These are phyloP conservation scores for Allolobophora icterica DNA, from an alignment of 2,888 invertebrate genomes.

Conservation along the genomic window DNA sequence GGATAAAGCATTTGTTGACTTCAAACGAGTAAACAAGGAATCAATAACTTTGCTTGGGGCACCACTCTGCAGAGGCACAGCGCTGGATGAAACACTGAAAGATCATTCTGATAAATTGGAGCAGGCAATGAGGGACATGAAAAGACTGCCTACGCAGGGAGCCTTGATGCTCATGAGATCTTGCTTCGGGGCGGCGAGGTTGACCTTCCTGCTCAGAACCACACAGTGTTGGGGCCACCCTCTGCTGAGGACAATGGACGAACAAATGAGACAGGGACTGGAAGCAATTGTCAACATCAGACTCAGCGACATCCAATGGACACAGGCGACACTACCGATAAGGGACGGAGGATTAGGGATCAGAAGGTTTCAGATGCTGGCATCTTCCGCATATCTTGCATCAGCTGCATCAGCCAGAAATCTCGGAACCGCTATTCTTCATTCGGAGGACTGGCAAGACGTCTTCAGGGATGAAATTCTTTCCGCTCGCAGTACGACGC, in stretches of 20 bases:
- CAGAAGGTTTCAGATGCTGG: neutral
- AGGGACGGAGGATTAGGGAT: neutral
- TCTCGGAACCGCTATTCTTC: too few relatives aligned
- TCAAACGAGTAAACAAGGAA: neutral
- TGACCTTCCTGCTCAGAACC: neutral
- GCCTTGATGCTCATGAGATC: neutral
- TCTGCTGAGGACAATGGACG: neutral
- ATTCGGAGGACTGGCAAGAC: too few relatives aligned
- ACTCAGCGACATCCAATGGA: neutral
- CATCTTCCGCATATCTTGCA: neutral
- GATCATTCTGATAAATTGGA: neutral
- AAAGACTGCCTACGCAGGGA: neutral
- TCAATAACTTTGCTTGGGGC: neutral
- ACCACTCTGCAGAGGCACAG: neutral
- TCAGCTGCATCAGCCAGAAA: neutral
- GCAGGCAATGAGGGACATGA: neutral
- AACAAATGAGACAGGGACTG: neutral
- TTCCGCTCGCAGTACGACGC: too few relatives aligned
- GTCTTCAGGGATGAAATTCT: too few relatives aligned
- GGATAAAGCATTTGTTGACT: neutral
- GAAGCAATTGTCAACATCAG: neutral
- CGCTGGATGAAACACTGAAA: neutral
- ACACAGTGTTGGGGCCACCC: neutral
- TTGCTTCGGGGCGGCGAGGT: neutral
- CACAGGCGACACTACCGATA: neutral